phyloP scores from a whole-genome alignment of 2,113 vertebrate species.

The Micromys minutus region DNA sequence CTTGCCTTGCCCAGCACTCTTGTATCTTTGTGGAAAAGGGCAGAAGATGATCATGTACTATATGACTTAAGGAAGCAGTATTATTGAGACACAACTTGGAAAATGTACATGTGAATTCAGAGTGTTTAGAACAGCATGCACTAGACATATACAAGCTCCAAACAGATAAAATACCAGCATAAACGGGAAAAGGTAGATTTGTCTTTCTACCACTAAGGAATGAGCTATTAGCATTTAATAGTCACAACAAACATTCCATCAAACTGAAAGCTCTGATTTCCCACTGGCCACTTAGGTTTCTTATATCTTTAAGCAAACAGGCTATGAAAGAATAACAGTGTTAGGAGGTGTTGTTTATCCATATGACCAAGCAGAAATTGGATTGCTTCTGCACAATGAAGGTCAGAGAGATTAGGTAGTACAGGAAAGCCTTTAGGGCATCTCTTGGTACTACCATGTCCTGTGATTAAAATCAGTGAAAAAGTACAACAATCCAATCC shows the following conservation, averaged over 20 bases:
- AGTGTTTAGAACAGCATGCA: not conserved
- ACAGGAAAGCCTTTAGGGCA: not conserved
- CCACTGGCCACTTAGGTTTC: not conserved
- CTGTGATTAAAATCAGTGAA: not conserved
- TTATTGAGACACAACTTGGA: no score
- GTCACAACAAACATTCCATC: not conserved
- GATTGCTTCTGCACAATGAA: not conserved
- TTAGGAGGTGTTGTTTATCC: not conserved
- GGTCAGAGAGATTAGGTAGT: not conserved
- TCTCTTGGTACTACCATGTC: not conserved
- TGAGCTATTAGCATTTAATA: not conserved
- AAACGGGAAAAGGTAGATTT: not conserved
- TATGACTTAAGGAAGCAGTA: no score
- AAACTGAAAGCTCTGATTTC: not conserved
- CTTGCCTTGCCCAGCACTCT: not conserved
- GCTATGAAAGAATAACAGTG: not conserved
- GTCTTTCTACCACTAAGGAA: not conserved
- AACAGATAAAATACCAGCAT: not conserved
- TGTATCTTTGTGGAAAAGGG: not conserved
- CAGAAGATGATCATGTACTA: not conserved
- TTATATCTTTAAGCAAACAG: not conserved
- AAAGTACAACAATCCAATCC: not conserved
- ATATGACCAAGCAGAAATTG: not conserved
- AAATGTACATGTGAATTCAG: not conserved
- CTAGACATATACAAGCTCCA: not conserved